phyloP scores from a whole-genome alignment of 1,140 invertebrate species.

The Oscheius sp. region DNA sequence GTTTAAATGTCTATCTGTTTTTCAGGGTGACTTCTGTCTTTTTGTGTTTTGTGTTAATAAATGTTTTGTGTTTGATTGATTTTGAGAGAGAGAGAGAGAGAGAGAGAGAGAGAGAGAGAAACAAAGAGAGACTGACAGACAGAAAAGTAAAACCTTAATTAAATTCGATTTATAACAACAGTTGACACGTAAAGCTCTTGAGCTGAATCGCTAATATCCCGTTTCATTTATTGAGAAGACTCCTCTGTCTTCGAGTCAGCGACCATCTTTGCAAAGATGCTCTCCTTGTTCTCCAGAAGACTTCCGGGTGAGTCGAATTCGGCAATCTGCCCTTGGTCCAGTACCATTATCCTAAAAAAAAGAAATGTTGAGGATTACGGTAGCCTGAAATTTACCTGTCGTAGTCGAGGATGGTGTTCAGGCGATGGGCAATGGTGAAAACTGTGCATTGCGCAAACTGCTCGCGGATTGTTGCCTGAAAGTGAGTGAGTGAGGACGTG shows the following conservation, averaged over 20 bases:
- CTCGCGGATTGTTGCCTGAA: conserved; percentile 42
- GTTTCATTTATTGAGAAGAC: background rate
- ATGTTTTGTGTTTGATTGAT: too few species aligned
- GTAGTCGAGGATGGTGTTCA: conserved; percentile 75
- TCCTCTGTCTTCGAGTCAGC: conserved; percentile 59
- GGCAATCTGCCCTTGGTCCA: conserved; percentile 75
- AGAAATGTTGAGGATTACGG: background rate
- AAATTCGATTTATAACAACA: too few species aligned
- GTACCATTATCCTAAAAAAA: conserved; percentile 71
- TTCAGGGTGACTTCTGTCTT: too few species aligned
- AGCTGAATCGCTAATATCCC: too few species aligned
- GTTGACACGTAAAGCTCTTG: too few species aligned
- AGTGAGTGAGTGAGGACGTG: background rate
- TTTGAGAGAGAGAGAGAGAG: too few species aligned
- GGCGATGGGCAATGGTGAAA: conserved; percentile 76
- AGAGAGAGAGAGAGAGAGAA: too few species aligned
- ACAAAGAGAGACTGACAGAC: too few species aligned
- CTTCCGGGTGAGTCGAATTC: conserved; percentile 76
- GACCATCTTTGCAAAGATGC: conserved; percentile 73
- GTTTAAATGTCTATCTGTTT: too few species aligned
- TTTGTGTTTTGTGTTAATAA: too few species aligned
- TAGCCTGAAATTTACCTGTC: conserved; percentile 11
- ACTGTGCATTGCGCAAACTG: conserved; percentile 71
- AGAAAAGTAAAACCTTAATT: too few species aligned
- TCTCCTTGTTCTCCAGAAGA: conserved; percentile 70